A percentile compares a stretch with the other conserved stretches of the same genome.
Conservation (phyloP, 1,140 invertebrate species). For the Listronotus oregonensis region DNA sequence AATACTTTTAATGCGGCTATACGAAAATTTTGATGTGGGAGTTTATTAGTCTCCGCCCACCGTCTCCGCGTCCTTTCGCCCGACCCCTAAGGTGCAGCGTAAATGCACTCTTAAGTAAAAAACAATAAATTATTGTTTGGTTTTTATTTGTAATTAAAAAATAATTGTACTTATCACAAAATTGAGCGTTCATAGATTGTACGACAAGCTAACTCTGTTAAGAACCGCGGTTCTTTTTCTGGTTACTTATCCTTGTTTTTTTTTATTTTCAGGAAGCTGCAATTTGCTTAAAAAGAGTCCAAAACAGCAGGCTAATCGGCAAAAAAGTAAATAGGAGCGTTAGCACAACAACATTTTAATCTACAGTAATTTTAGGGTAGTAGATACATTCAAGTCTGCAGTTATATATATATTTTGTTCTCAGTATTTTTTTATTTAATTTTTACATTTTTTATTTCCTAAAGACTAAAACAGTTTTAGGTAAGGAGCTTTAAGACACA, state of each 20-base stretch:
- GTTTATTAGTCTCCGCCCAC: too few relatives aligned
- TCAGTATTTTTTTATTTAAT: background rate
- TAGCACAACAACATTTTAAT: conserved; percentile 63
- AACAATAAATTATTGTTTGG: too few relatives aligned
- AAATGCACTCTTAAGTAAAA: too few relatives aligned
- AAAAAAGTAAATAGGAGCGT: conserved; percentile 65
- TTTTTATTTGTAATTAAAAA: too few relatives aligned
- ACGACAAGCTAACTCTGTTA: background rate
- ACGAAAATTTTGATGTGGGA: too few relatives aligned
- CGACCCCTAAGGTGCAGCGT: too few relatives aligned
- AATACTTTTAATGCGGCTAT: too few relatives aligned
- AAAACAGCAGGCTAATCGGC: conserved; percentile 59
- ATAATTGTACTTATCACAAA: too few relatives aligned
- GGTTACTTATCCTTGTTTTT: background rate
- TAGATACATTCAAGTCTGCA: conserved; percentile 19
- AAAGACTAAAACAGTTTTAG: too few relatives aligned
- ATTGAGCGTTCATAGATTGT: too few relatives aligned
- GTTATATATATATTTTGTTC: background rate
- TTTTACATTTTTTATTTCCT: background rate
- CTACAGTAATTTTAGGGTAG: conserved; percentile 13
- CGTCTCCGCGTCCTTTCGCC: too few relatives aligned
- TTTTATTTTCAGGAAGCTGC: conserved; percentile 34
- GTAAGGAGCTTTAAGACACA: too few relatives aligned
- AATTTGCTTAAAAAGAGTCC: conserved; percentile 39
- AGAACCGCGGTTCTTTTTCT: background rate